Evolutionary conservation across 2,888 invertebrate species (phyloP), one percentile per base, ranked within the genome.

Genomic region (Acanthococcus lagerstroemiae): DNA sequence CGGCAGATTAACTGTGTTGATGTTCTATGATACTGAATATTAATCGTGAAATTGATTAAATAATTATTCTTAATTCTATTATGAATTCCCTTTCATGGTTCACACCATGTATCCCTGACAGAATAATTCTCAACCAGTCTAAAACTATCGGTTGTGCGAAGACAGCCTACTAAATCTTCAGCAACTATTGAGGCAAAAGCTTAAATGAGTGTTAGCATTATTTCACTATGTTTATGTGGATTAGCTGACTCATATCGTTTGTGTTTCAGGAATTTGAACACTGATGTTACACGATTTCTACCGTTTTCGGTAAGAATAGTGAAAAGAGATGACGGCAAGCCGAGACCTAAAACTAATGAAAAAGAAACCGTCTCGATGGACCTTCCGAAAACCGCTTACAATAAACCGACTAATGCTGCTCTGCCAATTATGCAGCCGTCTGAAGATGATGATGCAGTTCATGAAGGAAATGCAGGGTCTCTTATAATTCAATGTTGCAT

Each of bases 391-490:
- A 58, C 69, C 17, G 24, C 68, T 55, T 48, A 66, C 60, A 45
- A 66, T 19, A 57, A 69, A 54, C 54, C 67, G 55, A 52, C 67
- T 60, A 60, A 52, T 61, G 27, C 63, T 46, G 66, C 60, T 4
- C 46, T 63, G 66, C 65, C 65, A 55, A 57, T 60, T 17, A 45
- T 68, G 68, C 77, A 78, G 70, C 83, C 82, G 0, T 94, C 90
- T 67, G 97, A 96, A 76, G 97, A 97, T 75, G 97, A 97, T 75
- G 97, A 88, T 94, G 81, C 92, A 94, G 76, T 99, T 99, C 76
- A 96, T 99, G 95, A 88, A 88, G 76, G 97, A 99, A 80, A 95
- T 99, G 93, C 88, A 95, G 75, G 93, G 90, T 57, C 79, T 97
- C 26, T 80, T 97, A 75, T 95, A 76, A 78, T 22, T 22, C 24